Evolutionary conservation across 2,888 invertebrate genomes (phyloP).

Genomic region (Timema podura): DNA sequence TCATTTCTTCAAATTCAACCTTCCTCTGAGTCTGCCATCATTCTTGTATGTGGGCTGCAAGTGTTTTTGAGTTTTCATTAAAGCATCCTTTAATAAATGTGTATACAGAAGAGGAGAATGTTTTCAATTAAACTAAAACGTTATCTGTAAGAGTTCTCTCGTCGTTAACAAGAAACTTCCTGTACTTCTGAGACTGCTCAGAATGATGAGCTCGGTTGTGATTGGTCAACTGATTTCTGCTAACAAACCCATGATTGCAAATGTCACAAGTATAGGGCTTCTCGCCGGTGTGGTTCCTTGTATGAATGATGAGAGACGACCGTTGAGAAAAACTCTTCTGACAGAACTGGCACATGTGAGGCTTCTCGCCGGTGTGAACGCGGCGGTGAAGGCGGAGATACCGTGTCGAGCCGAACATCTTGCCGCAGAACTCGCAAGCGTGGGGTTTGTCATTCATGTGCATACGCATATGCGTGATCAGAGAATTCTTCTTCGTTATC

Average conservation of each 20-base stretch:
- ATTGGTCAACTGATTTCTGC: slow-evolving; percentile 3
- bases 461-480: slow-evolving; percentile 8
- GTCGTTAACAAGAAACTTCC: no score
- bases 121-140: no score
- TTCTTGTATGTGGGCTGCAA: no score
- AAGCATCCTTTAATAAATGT: no score
- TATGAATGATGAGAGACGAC: slow-evolving; percentile 44
- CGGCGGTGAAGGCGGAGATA: slow-evolving; percentile 20
- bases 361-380: slow-evolving; percentile 19
- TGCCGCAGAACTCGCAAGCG: slow-evolving; percentile 34
- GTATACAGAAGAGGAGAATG: no score
- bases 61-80: no score
- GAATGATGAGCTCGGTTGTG: slow-evolving; percentile 1
- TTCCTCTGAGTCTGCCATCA: no score
- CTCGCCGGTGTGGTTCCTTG: slow-evolving; percentile 49
- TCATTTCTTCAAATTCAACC: no score
- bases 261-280: slow-evolving; percentile 35
- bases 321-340: slow-evolving; percentile 46
- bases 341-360: slow-evolving; percentile 40
- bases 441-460: slow-evolving; percentile 16
- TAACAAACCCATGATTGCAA: slow-evolving; percentile 46
- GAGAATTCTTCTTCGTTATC: slow-evolving; percentile 38
- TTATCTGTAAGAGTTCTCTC: no score
- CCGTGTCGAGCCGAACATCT: slow-evolving; percentile 38
- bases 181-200: no score